Percentiles rank a stretch among this genome's conserved stretches.
These are phyloP conservation scores for Masticophis lateralis DNA, from an alignment of 2,797 vertebrate genomes.

Conservation along the genomic window DNA sequence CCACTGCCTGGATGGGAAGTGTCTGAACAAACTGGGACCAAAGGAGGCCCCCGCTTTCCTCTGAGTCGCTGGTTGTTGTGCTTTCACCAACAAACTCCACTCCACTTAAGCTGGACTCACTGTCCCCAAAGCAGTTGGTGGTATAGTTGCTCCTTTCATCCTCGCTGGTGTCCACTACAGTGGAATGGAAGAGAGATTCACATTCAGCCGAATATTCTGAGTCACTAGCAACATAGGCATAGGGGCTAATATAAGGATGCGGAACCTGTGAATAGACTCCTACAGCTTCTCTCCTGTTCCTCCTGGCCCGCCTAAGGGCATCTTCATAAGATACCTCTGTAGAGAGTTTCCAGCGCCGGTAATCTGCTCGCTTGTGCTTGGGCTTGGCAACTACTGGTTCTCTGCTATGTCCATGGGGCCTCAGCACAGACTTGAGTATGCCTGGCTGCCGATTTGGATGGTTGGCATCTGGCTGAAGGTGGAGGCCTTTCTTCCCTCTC, in stretches of 20 bases:
- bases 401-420: conserved; percentile 73
- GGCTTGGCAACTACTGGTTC: conserved; percentile 85
- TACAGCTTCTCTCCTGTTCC: conserved; percentile 72
- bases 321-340: conserved; percentile 80
- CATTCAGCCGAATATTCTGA: conserved; percentile 95
- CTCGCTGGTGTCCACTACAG: conserved; percentile 90
- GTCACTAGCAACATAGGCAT: conserved; percentile 82
- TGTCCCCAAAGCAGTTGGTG: conserved; percentile 92
- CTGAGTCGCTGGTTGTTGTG: conserved; percentile 82
- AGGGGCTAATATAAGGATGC: conserved; percentile 74
- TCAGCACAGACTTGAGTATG: conserved; percentile 49
- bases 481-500: conserved; percentile 67
- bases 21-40: conserved; percentile 85
- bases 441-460: conserved; percentile 46
- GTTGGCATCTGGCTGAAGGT: conserved; percentile 68
- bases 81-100: conserved; percentile 83
- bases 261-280: conserved; percentile 62
- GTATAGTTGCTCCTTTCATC: conserved; percentile 91
- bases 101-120: conserved; percentile 87
- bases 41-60: conserved; percentile 80
- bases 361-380: conserved; percentile 83
- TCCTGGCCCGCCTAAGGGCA: conserved; percentile 74
- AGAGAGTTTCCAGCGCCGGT: conserved; percentile 77
- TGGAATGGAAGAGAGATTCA: conserved; percentile 91
- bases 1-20: conserved; percentile 69